Conservation (phyloP, 2,797 vertebrate species). For the Premnoplex brunnescens region DNA sequence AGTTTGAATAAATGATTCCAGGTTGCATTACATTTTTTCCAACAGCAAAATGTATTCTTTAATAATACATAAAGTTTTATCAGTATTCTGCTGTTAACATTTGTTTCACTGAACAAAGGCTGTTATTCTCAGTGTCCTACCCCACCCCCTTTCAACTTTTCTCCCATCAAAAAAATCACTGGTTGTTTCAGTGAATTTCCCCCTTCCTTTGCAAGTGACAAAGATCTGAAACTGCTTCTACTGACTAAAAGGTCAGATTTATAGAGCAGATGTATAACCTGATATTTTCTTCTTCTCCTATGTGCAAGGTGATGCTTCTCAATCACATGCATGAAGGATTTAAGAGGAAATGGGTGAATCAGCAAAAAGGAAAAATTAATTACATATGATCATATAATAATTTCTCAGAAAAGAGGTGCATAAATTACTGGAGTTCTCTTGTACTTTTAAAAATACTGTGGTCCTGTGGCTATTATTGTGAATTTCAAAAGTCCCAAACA, state of each 20-base stretch:
- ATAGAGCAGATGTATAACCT: not conserved
- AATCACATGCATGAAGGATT: not conserved
- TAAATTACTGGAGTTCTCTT: not conserved
- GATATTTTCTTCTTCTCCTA: not conserved
- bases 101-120: conserved; percentile 57
- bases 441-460: not conserved
- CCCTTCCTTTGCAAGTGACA: not conserved
- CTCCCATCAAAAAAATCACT: conserved; percentile 3
- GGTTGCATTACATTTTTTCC: conserved; percentile 53
- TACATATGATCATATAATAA: not conserved
- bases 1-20: conserved; percentile 60
- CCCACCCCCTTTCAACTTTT: conserved; percentile 20
- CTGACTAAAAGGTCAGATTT: not conserved
- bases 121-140: not conserved
- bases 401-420: not conserved
- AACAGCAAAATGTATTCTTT: conserved; percentile 62
- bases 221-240: not conserved
- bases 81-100: conserved; percentile 53
- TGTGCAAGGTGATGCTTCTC: not conserved
- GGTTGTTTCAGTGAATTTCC: not conserved
- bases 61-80: conserved; percentile 64
- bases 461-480: not conserved
- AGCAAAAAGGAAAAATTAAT: not conserved
- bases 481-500: conserved; percentile 15
- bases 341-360: conserved; percentile 2